These are phyloP conservation scores for Chaenodraco wilsoni DNA, from an alignment of 2,797 vertebrate species.

Conservation along the genomic window DNA sequence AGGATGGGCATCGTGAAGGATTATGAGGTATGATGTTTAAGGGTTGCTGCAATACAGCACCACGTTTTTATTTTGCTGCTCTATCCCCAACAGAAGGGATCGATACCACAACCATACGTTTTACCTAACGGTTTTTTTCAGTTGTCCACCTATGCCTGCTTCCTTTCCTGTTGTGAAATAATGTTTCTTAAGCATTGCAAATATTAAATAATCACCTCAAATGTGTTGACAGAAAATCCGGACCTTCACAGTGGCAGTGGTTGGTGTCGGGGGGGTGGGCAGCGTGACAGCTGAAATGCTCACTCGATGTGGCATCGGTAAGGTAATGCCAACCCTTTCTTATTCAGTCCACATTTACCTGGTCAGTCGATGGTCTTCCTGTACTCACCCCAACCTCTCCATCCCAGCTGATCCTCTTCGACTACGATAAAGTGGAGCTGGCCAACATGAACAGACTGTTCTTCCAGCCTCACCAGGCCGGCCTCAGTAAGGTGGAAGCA, in stretches of 20 bases:
- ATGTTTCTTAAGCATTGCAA: neutral
- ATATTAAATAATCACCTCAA: neutral
- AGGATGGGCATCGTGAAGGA: conserved; percentile 97
- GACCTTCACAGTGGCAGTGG: conserved; percentile 90
- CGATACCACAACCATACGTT: neutral
- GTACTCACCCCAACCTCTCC: neutral
- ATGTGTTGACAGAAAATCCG: conserved; percentile 90
- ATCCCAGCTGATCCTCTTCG: conserved; percentile 93
- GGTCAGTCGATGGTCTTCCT: too few relatives aligned
- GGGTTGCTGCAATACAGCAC: too few relatives aligned
- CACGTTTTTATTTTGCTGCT: neutral
- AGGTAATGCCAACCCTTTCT: conserved; percentile 88
- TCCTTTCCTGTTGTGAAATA: too few relatives aligned
- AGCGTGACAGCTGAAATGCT: conserved; percentile 99
- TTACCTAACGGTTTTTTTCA: too few relatives aligned
- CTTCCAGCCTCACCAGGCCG: conserved; percentile 98
- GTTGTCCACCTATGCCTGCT: neutral
- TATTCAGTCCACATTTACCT: neutral
- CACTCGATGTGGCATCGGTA: conserved; percentile 99
- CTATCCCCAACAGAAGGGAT: neutral
- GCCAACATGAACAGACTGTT: conserved; percentile 99
- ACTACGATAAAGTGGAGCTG: conserved; percentile 98
- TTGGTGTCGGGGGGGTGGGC: conserved; percentile 96
- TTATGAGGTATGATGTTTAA: conserved; percentile 89
- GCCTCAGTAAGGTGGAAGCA: conserved; percentile 96